Conservation (phyloP, 2,888 invertebrate genomes). For the Alentia gelatinosa region DNA sequence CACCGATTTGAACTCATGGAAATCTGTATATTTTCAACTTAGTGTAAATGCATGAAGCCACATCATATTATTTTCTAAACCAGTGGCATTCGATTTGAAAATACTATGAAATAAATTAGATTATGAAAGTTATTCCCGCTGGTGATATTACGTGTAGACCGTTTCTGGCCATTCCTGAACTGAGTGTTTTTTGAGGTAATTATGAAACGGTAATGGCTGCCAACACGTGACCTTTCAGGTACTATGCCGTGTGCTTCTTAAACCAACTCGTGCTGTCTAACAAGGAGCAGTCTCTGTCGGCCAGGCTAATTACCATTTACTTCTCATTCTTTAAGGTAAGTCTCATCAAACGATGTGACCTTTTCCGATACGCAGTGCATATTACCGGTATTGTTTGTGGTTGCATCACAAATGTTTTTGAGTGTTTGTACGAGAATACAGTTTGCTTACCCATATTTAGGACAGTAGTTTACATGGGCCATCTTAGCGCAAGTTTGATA, state of each 20-base stretch:
- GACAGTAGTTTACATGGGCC: no score
- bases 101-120: neutral
- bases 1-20: neutral
- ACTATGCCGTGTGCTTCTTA: constrained; percentile 93
- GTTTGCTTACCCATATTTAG: no score
- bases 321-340: constrained; percentile 97
- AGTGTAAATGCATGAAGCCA: no score
- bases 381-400: neutral
- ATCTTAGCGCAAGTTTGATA: no score
- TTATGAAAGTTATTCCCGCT: no score
- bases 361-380: neutral
- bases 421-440: neutral
- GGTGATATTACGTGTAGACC: no score
- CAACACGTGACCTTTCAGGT: constrained; percentile 71
- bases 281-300: constrained; percentile 88
- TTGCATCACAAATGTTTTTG: neutral
- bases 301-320: constrained; percentile 92
- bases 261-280: constrained; percentile 88
- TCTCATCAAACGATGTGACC: neutral
- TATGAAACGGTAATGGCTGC: no score
- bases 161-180: no score
- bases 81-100: no score
- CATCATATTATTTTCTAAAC: no score
- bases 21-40: neutral
- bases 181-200: neutral